A percentile compares a stretch with the other conserved stretches of the same genome.
These are phyloP conservation scores for Girardinichthys multiradiatus DNA, from an alignment of 2,113 vertebrate species.

Conservation along the genomic window DNA sequence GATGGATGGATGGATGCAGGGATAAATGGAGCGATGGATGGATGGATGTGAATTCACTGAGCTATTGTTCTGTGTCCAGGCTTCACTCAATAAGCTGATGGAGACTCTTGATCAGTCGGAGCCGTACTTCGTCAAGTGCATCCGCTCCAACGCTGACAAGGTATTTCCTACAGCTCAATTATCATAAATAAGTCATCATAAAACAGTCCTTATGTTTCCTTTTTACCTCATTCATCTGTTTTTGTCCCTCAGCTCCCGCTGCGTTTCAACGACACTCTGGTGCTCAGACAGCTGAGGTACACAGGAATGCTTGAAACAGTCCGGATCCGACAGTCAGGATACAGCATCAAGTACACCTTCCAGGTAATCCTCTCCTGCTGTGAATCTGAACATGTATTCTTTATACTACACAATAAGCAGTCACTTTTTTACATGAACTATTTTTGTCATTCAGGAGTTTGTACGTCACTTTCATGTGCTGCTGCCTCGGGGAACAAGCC, in stretches of 20 bases:
- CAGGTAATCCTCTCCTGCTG: conserved; percentile 81
- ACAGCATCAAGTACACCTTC: conserved; percentile 95
- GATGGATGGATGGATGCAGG: too few species aligned
- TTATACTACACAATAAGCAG: background rate
- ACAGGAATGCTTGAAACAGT: conserved; percentile 98
- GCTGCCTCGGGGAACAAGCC: conserved; percentile 82
- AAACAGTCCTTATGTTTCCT: background rate
- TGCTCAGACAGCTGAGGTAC: conserved; percentile 96
- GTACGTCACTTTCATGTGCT: conserved; percentile 92
- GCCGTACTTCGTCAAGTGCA: conserved; percentile 99
- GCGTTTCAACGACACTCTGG: conserved; percentile 89
- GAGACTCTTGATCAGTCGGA: conserved; percentile 96
- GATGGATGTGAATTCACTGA: background rate
- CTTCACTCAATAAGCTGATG: conserved; percentile 96
- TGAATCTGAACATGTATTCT: background rate
- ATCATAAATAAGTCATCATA: background rate
- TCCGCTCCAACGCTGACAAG: conserved; percentile 98
- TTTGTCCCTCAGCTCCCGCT: conserved; percentile 85
- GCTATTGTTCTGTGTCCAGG: conserved; percentile 70
- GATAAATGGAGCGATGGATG: too few species aligned
- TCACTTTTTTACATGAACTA: background rate
- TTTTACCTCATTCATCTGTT: background rate
- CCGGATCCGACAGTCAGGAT: conserved; percentile 94
- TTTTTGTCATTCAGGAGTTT: conserved; percentile 86
- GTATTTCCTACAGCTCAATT: conserved; percentile 68